Base-by-base conservation (phyloP, 1,140 invertebrate genomes). In the Triops longicaudatus region DNA sequence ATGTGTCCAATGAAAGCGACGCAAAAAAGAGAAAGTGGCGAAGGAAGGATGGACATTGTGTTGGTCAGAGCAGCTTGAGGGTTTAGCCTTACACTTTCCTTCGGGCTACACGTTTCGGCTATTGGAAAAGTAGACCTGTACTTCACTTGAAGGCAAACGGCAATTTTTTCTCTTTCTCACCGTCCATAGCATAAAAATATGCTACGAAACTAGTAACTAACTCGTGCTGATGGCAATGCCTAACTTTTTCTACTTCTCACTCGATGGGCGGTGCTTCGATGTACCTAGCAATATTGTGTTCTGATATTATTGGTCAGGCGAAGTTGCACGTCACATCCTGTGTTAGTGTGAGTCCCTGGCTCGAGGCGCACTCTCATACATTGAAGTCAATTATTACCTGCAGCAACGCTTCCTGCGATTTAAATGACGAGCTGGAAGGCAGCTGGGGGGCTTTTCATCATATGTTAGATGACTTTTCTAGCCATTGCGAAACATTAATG, bases 401-500 rank as follows among this genome's bases (percentile, higher is more conserved):
- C 50, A 63, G 50, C 50, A n/a, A 63, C 50, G 50, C 50, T 63
- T 63, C 50, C 50, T 63, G 50, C 50, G 50, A 63, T 63, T 63
- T 63, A 63, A 63, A 63, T 63, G 50, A 63, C 50, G 10, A 9
- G 50, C 50, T 63, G 10, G 50, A 22, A 63, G 50, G 50, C 17
- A 10, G 17, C 22, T 63, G 3, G 50, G 22, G 50, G 50, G 50
- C 4, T 22, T 44, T 63, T 63, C 50, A 63, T 63, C 50, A 63
- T 63, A 63, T 63, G 50, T 63, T 63, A 63, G 50, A 63, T 63
- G 50, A 63, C 50, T 63, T 63, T 37, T 63, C 50, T 63, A 6
- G 17, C 50, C 50, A 63, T 63, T 63, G 22, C 50, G 17, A 22
- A 63, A 63, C 50, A 63, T 17, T n/a, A 63, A 63, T 63, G 50